Base-by-base conservation (phyloP, 2,113 vertebrate genomes). In the Osmerus eperlanus region DNA sequence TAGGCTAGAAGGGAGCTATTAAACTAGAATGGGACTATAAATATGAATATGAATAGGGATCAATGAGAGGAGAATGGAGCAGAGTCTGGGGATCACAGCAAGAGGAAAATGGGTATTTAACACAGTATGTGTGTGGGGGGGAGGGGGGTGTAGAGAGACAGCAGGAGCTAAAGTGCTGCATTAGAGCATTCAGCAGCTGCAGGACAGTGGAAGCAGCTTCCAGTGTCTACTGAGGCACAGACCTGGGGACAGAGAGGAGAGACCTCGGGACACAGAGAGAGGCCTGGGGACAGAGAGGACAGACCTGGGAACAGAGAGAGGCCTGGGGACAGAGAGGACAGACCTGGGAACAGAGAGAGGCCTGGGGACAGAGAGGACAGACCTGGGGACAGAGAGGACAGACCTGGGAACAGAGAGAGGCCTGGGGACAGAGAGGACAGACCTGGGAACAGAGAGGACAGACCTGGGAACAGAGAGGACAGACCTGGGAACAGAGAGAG, bases 121-220 rank as follows among this genome's bases (percentile, higher is more conserved):
- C 36, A 41, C 36, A 41, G 54, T 16, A 16, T 55, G 54, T 55
- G 54, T 55, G 54, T 54, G 52, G 28, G 18, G 14, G 18, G 25
- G 8, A 29, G 23, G 8, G 21, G 14, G 59, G 59, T 13, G 11
- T 23, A 23, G 21, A 61, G 19, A 25, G n/a, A 25, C 18, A 58
- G 19, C 21, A 23, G 70, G 70, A 71, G 68, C 16, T 59, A 77
- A 79, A 60, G 74, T 70, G 61, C 63, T 74, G 69, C 72, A 87
- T 78, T 79, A 83, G 71, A 53, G 68, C 78, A 83, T 84, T 87
- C 75, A 88, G 73, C 6, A 58, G 80, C 71, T 79, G 79, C 73
- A 71, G 86, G 84, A 82, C 67, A 69, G 67, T 86, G 36, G 5
- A 86, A 91, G 88, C 85, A 85, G 87, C 88, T 89, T 89, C 90